These are phyloP conservation scores for Corythaixoides concolor DNA, from an alignment of 2,113 vertebrate genomes.

Conservation along the genomic window DNA sequence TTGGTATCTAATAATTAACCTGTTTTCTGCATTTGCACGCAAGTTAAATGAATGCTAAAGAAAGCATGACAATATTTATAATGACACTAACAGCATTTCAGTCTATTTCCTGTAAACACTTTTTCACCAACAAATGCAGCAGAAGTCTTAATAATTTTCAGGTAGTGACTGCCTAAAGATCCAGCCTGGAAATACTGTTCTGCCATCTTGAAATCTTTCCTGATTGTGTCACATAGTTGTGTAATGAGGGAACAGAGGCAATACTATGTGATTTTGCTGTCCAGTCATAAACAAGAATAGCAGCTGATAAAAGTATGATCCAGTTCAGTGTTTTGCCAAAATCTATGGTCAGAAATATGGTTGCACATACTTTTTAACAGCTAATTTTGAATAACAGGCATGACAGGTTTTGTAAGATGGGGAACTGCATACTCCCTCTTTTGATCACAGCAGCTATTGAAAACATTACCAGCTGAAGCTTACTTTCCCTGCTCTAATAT, in stretches of 20 bases:
- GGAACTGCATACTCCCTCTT: rapidly evolving
- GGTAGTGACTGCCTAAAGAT: not conserved
- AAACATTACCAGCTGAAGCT: not conserved
- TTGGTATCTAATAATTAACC: not conserved
- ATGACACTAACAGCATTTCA: not conserved
- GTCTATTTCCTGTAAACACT: not conserved
- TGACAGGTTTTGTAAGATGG: not conserved
- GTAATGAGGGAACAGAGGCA: not conserved
- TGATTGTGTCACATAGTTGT: not conserved
- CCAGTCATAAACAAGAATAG: not conserved
- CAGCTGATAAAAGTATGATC: not conserved
- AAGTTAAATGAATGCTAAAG: not conserved
- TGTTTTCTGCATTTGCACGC: not conserved
- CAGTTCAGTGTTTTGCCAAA: not conserved
- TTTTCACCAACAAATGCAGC: not conserved
- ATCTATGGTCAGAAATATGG: not conserved
- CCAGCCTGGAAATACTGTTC: not conserved
- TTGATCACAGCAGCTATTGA: not conserved
- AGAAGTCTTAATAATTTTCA: not conserved
- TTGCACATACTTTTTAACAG: not conserved
- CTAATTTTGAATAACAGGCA: not conserved
- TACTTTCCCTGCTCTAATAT: not conserved
- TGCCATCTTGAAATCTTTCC: not conserved
- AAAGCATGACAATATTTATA: not conserved
- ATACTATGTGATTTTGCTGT: not conserved